Base-by-base conservation (phyloP, 1,140 invertebrate species). In the Muscidifurax raptorellus region DNA sequence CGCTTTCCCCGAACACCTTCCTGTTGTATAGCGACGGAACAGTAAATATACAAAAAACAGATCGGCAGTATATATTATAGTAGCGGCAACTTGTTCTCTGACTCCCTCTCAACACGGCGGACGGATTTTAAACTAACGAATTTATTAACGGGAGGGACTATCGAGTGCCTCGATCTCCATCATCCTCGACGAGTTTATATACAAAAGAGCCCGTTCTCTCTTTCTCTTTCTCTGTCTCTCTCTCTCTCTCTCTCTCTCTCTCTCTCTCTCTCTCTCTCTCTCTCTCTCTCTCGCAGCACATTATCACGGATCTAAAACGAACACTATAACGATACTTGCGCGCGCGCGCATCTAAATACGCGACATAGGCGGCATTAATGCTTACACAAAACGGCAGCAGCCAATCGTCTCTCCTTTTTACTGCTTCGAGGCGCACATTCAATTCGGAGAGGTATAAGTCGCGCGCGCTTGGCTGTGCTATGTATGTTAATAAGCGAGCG, bases 311-410 rank as follows among this genome's bases (percentile, higher is more conserved):
- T 47, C 44, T 15, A 13, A 18, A 13, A 18, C 10, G 15, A 47
- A 47, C 44, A 10, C 36, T 40, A 9, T 40, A 40, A n/a, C n/a
- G n/a, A n/a, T n/a, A n/a, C n/a, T n/a, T n/a, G n/a, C n/a, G n/a
- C n/a, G n/a, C n/a, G n/a, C n/a, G n/a, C n/a, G 6, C 36, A 40
- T 40, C 36, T 40, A 40, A 40, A 40, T 40, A 40, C 36, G 9
- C 36, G 36, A 52, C 5, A 52, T 52, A 52, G 47, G 15, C 47
- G 74, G 40, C 74, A 28, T 47, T 52, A 76, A 76, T 25, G 36
- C 74, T 76, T 47, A 18, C 47, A 22, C 47, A 52, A 76, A 76
- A 47, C 44, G 74, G 74, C 74, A 44, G 1, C 52, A 59, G 12
- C 66, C 66, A 69, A 69, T 69, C 66, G 66, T 28, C 25, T 69